Evolutionary conservation across 1,140 invertebrate genomes (phyloP), one percentile per base, ranked within the genome.

Genomic region (Magallana ariakensis): DNA sequence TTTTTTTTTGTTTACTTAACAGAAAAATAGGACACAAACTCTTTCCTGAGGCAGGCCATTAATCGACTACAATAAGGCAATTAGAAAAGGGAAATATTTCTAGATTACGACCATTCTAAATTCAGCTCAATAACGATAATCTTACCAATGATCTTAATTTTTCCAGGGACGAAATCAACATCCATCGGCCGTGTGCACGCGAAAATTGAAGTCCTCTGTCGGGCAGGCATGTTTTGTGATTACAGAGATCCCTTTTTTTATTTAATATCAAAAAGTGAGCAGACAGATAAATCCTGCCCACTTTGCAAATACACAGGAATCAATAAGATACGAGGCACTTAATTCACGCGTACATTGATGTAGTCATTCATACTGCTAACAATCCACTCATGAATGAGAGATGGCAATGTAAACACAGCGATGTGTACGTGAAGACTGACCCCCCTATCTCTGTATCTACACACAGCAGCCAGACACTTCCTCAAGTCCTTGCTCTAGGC

Each of bases 131-230:
- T 15, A 46, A 60, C 0, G 80, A 80, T 19, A n/a, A 56, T 86
- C 89, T 82, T 90, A 90, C 89, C 89, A 62, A 62, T 80, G 58
- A 90, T 82, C 53, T 83, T 87, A 84, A 83, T 86, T 19, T 80
- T 80, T 16, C 75, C 70, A 19, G 89, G 85, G 53, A 89, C 75
- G 57, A 85, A 85, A 75, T 89, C 88, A 26, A 26, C 22, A 15
- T 90, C 87, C 80, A 84, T 87, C 1, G 87, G 87, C 26, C 88
- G 46, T 19, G 86, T 85, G 70, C 89, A 90, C 8, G 85, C 85
- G 83, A 88, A 89, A 8, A 88, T 54, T 19, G 87, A 90, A n/a
- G 85, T 82, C 54, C 87, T 80, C 16, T 90, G 85, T n/a, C 87
- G 80, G 33, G 84, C 85, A 10, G 85, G 80, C 83, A 87, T 87